Percentiles rank a stretch among this genome's conserved stretches.
phyloP scores from a whole-genome alignment of 2,113 vertebrate species.

The Clinocottus analis region DNA sequence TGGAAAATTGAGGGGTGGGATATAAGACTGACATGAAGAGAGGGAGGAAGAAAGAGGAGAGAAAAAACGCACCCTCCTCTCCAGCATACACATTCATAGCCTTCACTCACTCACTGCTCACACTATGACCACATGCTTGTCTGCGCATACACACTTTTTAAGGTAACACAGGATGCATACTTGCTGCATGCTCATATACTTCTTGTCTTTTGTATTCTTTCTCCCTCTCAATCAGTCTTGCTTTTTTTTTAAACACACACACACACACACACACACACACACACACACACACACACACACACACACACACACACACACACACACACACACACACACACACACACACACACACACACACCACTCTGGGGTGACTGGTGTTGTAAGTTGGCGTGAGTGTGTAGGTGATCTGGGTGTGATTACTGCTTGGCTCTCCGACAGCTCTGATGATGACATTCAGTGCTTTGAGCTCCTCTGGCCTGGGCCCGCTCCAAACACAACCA shows the following conservation, averaged over 20 bases:
- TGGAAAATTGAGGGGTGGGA: constrained; percentile 85
- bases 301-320: constrained; percentile 11
- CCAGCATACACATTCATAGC: constrained; percentile 67
- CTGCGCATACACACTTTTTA: constrained; percentile 56
- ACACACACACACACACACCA: constrained; percentile 52
- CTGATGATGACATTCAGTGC: constrained; percentile 86
- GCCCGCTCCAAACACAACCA: constrained; percentile 80
- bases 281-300: constrained; percentile 49
- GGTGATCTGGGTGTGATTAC: constrained; percentile 89
- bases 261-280: neutral
- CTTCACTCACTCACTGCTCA: constrained; percentile 64
- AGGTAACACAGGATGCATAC: constrained; percentile 68
- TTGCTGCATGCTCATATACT: constrained; percentile 62
- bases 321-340: constrained; percentile 21
- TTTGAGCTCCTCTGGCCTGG: constrained; percentile 82
- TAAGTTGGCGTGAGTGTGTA: constrained; percentile 84
- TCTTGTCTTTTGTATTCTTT: constrained; percentile 71
- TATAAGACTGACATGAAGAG: constrained; percentile 78
- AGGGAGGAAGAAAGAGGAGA: constrained; percentile 69
- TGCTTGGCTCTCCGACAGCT: constrained; percentile 83
- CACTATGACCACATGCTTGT: constrained; percentile 68
- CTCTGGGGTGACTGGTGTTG: constrained; percentile 78
- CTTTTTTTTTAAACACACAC: constrained; percentile 33
- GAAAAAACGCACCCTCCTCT: constrained; percentile 74
- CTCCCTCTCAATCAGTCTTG: constrained; percentile 66